These are phyloP conservation scores for Gymnopithys bicolor DNA, from an alignment of 2,797 vertebrate genomes.

Conservation along the genomic window DNA sequence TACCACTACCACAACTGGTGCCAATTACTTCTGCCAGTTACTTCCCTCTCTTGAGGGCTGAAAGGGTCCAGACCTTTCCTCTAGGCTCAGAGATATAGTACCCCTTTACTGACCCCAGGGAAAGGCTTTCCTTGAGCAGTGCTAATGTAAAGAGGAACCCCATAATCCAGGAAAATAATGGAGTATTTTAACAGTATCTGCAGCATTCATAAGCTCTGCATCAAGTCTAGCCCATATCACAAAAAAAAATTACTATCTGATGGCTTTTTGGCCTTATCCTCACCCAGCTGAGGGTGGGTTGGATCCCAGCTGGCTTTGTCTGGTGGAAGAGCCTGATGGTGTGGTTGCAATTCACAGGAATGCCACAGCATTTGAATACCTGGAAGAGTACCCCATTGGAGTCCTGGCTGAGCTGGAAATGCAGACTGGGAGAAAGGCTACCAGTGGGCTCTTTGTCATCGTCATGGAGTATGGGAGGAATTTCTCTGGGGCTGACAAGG, in stretches of 20 bases:
- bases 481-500: slow-evolving; percentile 86
- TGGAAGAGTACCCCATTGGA: slow-evolving; percentile 92
- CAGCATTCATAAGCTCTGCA: background rate
- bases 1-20: background rate
- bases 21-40: background rate
- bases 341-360: slow-evolving; percentile 66
- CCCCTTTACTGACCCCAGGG: background rate
- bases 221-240: background rate
- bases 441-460: slow-evolving; percentile 85
- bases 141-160: background rate
- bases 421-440: slow-evolving; percentile 77
- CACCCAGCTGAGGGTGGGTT: background rate
- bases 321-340: background rate
- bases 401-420: slow-evolving; percentile 84
- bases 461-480: slow-evolving; percentile 94
- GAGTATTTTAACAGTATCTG: background rate
- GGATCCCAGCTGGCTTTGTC: background rate
- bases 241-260: background rate
- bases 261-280: background rate
- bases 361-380: slow-evolving; percentile 85
- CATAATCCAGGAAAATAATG: background rate
- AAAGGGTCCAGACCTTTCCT: background rate
- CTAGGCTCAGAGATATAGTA: background rate
- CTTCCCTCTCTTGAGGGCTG: background rate
- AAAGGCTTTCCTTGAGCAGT: background rate